Base-by-base conservation (phyloP, 2,797 vertebrate species). In the Sylvia borin region DNA sequence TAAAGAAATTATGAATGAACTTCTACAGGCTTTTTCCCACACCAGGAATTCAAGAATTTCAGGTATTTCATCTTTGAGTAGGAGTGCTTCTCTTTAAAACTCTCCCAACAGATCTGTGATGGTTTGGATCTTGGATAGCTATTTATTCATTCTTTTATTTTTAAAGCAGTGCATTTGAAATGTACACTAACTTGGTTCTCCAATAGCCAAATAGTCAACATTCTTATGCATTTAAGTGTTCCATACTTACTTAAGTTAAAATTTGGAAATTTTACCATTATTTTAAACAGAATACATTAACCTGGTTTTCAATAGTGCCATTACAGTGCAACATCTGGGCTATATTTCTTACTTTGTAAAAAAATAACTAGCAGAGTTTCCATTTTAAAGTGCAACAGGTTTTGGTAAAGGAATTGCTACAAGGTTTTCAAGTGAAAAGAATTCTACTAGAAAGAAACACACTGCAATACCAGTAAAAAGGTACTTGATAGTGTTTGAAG, bases 321-420 rank as follows among this genome's bases (percentile, higher is more conserved):
- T 11, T 60, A 80, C 11, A 83, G 50, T 27, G 51, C 61, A 85
- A 65, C 27, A 62, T 26, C 47, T 20, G 10, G 55, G 76, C 21
- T 51, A 2, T 26, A 54, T 18, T 40, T 85, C 29, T 76, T 61
- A 60, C 38, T 68, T 50, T 76, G 90, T 83, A 45, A 74, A 73
- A 38, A 88, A 16, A 7, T 8, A 87, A 82, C 36, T 73, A 82
- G 45, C 13, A 80, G 20, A 93, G 43, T 14, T 91, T 95, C 19
- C 32, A 90, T 67, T 88, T 83, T 92, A 62, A 95, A 92, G 88
- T 93, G 88, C 74, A 94, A 78, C 21, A 81, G 31, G 18, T 60
- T 88, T 91, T 58, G 66, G 32, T 68, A 90, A 25, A 92, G 32
- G 19, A 87, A 89, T 43, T 77, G n/a, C 83, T 94, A 85, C 14